These are phyloP conservation scores for Artibeus jamaicensis DNA, from an alignment of 2,797 vertebrate genomes.

Conservation along the genomic window DNA sequence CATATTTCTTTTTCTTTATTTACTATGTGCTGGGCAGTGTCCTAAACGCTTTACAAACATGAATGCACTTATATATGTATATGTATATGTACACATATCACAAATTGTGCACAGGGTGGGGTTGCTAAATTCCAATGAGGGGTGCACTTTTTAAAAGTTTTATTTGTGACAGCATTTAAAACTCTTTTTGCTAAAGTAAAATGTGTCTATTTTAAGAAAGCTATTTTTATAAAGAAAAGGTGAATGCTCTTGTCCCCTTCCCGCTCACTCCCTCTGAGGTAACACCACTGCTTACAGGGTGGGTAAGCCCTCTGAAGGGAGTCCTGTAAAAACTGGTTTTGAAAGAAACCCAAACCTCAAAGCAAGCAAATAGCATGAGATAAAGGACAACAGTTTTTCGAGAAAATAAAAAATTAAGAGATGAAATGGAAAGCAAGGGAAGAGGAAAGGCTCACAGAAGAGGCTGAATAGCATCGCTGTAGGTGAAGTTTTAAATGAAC, in stretches of 20 bases:
- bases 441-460: background rate
- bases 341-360: background rate
- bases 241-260: background rate
- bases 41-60: background rate
- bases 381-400: background rate
- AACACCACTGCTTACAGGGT: background rate
- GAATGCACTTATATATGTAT: background rate
- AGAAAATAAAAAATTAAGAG: background rate
- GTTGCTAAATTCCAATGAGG: background rate
- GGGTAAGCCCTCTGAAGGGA: background rate
- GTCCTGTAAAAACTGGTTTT: background rate
- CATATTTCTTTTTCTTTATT: background rate
- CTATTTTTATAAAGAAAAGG: conserved; percentile 27
- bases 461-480: background rate
- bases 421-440: background rate
- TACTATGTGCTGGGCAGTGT: background rate
- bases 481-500: background rate
- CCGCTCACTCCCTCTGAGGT: background rate
- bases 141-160: background rate
- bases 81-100: background rate
- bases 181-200: background rate
- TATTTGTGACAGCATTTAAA: background rate
- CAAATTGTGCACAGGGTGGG: background rate
- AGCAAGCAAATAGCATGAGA: background rate
- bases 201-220: background rate